A percentile compares a stretch with the other conserved stretches of the same genome.
These are phyloP conservation scores for Notothenia rossii DNA, from an alignment of 2,113 vertebrate species.

Conservation along the genomic window DNA sequence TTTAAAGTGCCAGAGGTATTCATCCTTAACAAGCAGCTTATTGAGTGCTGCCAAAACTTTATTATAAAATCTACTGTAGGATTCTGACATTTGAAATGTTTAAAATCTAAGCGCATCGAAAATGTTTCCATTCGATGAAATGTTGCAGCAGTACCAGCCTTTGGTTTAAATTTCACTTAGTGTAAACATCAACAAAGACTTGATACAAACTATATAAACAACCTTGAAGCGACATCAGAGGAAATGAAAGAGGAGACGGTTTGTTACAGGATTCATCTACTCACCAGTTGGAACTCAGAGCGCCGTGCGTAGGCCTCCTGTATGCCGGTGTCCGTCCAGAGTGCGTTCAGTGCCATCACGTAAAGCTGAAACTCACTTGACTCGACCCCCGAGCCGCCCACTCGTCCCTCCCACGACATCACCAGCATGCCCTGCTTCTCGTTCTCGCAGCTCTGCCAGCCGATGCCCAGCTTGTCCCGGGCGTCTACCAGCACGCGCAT, in stretches of 20 bases:
- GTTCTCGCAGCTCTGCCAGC: slow-evolving; percentile 94
- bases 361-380: slow-evolving; percentile 95
- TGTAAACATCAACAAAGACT: neutral
- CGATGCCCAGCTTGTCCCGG: slow-evolving; percentile 94
- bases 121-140: neutral
- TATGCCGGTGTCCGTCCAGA: slow-evolving; percentile 93
- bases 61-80: neutral
- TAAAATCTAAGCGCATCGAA: neutral
- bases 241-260: neutral
- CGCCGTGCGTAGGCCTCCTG: slow-evolving; percentile 91
- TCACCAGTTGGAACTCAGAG: slow-evolving; percentile 97
- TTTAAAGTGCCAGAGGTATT: neutral
- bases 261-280: slow-evolving; percentile 55
- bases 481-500: slow-evolving; percentile 95
- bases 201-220: neutral
- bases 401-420: slow-evolving; percentile 95
- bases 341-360: slow-evolving; percentile 88
- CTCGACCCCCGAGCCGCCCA: slow-evolving; percentile 89
- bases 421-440: slow-evolving; percentile 97
- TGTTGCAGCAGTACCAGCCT: neutral
- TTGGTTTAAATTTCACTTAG: too few species aligned
- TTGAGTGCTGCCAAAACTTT: too few species aligned
- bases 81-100: too few species aligned
- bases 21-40: too few species aligned
- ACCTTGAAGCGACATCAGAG: neutral